Conservation (phyloP, 2,888 invertebrate genomes). For the Tipula helvola region DNA sequence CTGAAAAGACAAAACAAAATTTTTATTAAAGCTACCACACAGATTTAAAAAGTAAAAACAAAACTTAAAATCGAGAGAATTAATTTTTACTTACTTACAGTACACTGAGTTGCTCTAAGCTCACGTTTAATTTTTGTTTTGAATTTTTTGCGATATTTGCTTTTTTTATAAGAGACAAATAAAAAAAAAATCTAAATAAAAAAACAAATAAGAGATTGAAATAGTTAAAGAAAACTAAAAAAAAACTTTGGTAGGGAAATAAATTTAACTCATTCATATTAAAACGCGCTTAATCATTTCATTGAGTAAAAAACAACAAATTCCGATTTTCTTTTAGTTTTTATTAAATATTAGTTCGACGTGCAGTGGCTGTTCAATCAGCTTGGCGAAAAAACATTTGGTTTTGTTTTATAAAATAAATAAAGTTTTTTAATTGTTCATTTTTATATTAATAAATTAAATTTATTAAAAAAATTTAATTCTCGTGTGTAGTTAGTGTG, state of each 20-base stretch:
- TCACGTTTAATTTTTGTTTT: not conserved
- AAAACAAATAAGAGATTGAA: not conserved
- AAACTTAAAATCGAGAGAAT: not conserved
- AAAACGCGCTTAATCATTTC: not conserved
- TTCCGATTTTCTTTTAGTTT: not conserved
- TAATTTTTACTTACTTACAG: not conserved
- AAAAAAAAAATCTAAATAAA: not conserved
- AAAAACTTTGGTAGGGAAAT: not conserved
- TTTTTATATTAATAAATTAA: not conserved
- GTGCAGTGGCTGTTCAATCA: not conserved
- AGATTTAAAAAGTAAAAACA: not conserved
- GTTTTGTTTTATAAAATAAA: not conserved
- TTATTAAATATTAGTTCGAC: not conserved
- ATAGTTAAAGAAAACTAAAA: not conserved
- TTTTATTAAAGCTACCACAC: not conserved
- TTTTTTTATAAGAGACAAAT: not conserved
- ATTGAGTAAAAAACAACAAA: not conserved
- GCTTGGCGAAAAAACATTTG: not conserved
- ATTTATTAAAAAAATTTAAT: not conserved
- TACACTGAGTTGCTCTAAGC: not conserved
- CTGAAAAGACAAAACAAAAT: not conserved
- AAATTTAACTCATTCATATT: not conserved
- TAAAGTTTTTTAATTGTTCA: not conserved
- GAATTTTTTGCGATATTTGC: not conserved
- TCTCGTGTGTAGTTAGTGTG: not conserved